phyloP scores from a whole-genome alignment of 2,888 invertebrate genomes.

The Apodemia mormo region DNA sequence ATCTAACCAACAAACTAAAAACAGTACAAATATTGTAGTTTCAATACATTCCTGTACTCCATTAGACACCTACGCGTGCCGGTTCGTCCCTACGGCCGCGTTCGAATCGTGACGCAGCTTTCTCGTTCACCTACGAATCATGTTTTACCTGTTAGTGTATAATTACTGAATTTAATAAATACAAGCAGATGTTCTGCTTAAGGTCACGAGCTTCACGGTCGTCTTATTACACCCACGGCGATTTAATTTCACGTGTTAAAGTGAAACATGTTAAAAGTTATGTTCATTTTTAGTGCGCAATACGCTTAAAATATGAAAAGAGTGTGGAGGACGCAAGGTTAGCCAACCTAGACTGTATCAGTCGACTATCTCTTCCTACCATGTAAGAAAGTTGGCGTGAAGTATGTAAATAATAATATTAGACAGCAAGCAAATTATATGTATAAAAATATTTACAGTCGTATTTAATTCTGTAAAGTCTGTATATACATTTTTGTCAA shows the following conservation, averaged over 20 bases:
- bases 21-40: background rate
- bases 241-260: background rate
- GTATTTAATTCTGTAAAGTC: too few species aligned
- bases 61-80: background rate
- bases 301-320: background rate
- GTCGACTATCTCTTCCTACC: background rate
- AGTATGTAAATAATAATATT: too few species aligned
- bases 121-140: background rate
- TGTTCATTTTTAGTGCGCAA: background rate
- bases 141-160: constrained; percentile 10
- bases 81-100: background rate
- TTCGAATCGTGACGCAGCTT: constrained; percentile 3
- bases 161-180: constrained; percentile 15
- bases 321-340: background rate
- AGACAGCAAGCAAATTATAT: too few species aligned
- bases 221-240: background rate
- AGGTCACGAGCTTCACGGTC: constrained; percentile 2
- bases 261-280: background rate
- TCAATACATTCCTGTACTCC: background rate
- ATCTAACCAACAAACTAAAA: too few species aligned
- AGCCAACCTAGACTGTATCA: background rate
- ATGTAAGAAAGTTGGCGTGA: too few species aligned
- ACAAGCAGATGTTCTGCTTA: background rate
- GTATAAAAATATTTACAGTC: too few species aligned
- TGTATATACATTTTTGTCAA: too few species aligned